Percentiles rank a stretch among this genome's conserved stretches.
phyloP scores from a whole-genome alignment of 2,797 vertebrate species.

The Phylloscopus collybita region DNA sequence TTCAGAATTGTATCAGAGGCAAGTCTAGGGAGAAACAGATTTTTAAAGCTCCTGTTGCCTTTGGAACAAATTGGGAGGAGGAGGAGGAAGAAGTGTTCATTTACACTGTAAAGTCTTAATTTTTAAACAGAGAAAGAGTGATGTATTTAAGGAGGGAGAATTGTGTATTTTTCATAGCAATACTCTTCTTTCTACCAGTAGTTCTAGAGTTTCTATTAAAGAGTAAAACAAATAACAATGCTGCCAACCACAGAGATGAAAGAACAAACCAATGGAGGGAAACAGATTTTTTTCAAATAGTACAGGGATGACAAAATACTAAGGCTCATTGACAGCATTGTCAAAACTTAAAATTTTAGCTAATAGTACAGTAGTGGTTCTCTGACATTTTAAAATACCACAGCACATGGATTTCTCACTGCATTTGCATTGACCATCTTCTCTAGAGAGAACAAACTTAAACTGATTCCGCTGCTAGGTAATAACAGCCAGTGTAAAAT shows the following conservation, averaged over 20 bases:
- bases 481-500: slow-evolving; percentile 9
- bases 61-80: not conserved
- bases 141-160: not conserved
- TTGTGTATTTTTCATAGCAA: slow-evolving; percentile 62
- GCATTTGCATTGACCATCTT: not conserved
- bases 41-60: slow-evolving; percentile 30
- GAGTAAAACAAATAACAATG: slow-evolving; percentile 73
- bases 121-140: slow-evolving; percentile 49
- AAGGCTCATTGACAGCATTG: slow-evolving; percentile 47
- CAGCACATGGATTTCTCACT: slow-evolving; percentile 17
- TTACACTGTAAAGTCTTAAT: slow-evolving; percentile 4
- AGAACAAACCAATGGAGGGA: slow-evolving; percentile 29
- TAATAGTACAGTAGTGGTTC: slow-evolving; percentile 58
- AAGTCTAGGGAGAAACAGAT: slow-evolving; percentile 38
- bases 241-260: slow-evolving; percentile 69
- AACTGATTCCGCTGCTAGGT: slow-evolving; percentile 22
- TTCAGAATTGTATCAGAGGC: slow-evolving; percentile 34
- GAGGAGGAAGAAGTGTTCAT: not conserved
- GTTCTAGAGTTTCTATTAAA: slow-evolving; percentile 72
- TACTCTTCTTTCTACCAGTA: slow-evolving; percentile 56
- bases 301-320: slow-evolving; percentile 53
- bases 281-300: slow-evolving; percentile 55
- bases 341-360: slow-evolving; percentile 67
- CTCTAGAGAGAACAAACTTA: slow-evolving; percentile 42
- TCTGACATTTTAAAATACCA: slow-evolving; percentile 36